Base-by-base conservation (phyloP, 1,140 invertebrate genomes). In the Drosophila kohkoa region DNA sequence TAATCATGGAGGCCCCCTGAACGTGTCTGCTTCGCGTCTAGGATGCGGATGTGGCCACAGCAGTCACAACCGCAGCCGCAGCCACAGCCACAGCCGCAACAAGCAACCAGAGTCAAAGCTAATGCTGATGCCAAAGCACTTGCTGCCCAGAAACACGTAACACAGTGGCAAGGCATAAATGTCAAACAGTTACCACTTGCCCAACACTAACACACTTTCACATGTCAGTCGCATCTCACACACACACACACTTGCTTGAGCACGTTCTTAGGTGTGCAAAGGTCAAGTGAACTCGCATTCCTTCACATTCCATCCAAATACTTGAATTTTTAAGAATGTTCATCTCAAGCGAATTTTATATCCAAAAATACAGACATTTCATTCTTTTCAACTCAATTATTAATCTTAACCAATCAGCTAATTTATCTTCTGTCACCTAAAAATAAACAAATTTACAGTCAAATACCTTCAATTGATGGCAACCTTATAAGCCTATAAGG, bases 31-130 rank as follows among this genome's bases (percentile, higher is more conserved):
- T 46, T 25, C 54, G 74, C 74, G 64, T 60, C 55, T 62, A 59
- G 82, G 67, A 77, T 86, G 82, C 82, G 79, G 79, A 81, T 86
- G 73, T 69, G 75, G 65, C 54, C 28, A 60, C 32, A 57, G 45
- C 46, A 20, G 41, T 43, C 41, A 45, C 8, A 45, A 25, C 13
- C 8, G 35, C 28, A 46, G 38, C 30, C 32, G 43, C 43, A 54
- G 8, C 51, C 11, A 55, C 43, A 54, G 8, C 51, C n/a, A 55
- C 10, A 35, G 46, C 11, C 43, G 32, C 32, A 32, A 32, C 32
- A 32, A 32, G 32, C 48, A 51, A 28, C 11, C 28, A 46, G 43
- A 52, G 45, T 38, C 28, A 35, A 16, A 35, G 46, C n/a, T n/a
- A 43, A 43, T 43, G 41, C n/a, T 43, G 41, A 4, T 7, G 54